phyloP scores from a whole-genome alignment of 2,113 vertebrate genomes.

The Vulpes vulpes region DNA sequence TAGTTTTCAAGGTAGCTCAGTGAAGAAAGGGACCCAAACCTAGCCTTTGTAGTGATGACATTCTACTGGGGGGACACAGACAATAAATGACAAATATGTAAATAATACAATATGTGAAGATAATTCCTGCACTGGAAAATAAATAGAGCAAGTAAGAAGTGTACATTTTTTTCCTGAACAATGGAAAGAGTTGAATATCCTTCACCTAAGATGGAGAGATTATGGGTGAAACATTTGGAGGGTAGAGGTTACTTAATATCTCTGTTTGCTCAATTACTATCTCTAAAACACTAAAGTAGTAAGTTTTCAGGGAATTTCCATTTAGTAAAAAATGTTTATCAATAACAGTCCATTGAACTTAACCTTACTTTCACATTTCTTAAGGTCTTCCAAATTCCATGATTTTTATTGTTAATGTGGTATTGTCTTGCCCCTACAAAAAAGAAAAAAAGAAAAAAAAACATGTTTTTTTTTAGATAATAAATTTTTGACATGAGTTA shows the following conservation, averaged over 20 bases:
- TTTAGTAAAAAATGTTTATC: not conserved
- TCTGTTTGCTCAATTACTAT: not conserved
- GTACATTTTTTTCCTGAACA: not conserved
- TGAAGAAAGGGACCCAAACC: not conserved
- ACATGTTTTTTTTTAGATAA: not conserved
- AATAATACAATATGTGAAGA: not conserved
- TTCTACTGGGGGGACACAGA: not conserved
- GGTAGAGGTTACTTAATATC: not conserved
- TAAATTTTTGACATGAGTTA: not conserved
- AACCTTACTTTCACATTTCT: not conserved
- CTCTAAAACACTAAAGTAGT: not conserved
- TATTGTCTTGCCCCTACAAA: not conserved
- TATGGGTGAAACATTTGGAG: rapidly evolving
- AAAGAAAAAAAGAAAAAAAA: too few relatives aligned
- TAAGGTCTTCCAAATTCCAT: not conserved
- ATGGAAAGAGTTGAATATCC: not conserved
- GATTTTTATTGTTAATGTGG: not conserved
- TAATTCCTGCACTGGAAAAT: not conserved
- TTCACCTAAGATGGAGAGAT: not conserved
- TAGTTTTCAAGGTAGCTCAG: not conserved
- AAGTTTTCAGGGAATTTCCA: not conserved
- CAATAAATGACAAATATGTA: not conserved
- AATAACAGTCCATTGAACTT: not conserved
- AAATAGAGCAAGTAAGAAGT: not conserved
- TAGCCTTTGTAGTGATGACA: not conserved